Evolutionary conservation across 1,140 invertebrate genomes (phyloP).

Genomic region (Araneus ventricosus): DNA sequence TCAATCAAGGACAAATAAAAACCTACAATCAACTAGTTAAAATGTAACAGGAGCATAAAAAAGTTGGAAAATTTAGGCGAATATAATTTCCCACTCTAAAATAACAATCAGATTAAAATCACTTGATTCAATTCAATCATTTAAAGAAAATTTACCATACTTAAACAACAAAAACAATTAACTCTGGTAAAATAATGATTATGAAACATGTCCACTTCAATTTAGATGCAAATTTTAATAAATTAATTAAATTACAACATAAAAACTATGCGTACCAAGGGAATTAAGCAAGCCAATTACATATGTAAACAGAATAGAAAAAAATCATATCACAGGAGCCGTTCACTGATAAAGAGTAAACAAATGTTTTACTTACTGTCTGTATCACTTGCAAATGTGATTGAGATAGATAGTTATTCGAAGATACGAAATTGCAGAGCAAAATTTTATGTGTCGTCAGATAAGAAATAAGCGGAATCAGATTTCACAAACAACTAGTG

Average conservation of each 20-base stretch:
- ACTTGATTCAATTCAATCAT: too few species aligned
- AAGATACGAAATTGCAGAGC: neutral
- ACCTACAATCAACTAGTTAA: too few species aligned
- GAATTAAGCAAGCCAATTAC: neutral
- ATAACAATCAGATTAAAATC: too few species aligned
- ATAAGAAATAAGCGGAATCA: constrained; percentile 61
- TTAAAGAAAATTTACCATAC: too few species aligned
- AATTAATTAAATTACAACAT: neutral
- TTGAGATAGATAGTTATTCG: neutral
- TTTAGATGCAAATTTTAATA: neutral
- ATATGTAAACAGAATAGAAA: neutral
- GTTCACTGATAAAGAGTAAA: neutral
- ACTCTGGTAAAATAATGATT: too few species aligned
- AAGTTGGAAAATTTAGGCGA: too few species aligned
- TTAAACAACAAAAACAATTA: too few species aligned
- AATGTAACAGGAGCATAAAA: too few species aligned
- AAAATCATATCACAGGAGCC: neutral
- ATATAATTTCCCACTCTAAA: too few species aligned
- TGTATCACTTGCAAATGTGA: neutral
- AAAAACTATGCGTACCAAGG: neutral
- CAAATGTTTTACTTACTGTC: neutral
- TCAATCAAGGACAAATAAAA: too few species aligned
- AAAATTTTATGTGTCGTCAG: constrained; percentile 16
- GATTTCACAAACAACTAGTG: constrained; percentile 69
- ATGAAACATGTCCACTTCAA: neutral